Percentiles rank a stretch among this genome's conserved stretches.
Evolutionary conservation across 2,113 vertebrate genomes (phyloP).

Genomic region (Barbus barbus): DNA sequence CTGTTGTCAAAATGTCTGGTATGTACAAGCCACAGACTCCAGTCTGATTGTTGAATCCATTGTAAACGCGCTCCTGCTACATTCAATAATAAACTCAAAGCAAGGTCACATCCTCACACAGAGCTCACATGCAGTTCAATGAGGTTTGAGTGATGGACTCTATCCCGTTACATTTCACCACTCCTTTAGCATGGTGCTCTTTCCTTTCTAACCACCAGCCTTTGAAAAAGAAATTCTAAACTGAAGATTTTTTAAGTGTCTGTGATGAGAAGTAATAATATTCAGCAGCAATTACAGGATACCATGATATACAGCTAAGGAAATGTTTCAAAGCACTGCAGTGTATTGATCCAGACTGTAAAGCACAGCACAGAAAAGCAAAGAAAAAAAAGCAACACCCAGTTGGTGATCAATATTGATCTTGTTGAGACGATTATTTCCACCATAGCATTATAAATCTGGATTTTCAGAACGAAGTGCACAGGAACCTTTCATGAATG

Average conservation of each 20-base stretch:
- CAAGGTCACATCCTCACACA: conserved; percentile 50
- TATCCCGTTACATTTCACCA: conserved; percentile 27
- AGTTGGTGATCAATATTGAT: neutral
- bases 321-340: neutral
- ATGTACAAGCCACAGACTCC: conserved; percentile 82
- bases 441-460: neutral
- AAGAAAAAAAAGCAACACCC: neutral
- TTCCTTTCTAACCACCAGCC: conserved; percentile 7
- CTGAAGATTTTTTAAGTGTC: conserved; percentile 1
- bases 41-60: conserved; percentile 77
- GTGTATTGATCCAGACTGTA: neutral
- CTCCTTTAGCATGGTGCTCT: conserved; percentile 1
- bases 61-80: conserved; percentile 60
- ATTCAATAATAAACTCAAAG: conserved; percentile 57
- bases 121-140: conserved; percentile 29
- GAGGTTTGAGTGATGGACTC: conserved; percentile 36
- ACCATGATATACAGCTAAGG: neutral
- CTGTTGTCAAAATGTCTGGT: conserved; percentile 83
- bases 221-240: neutral
- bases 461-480: neutral
- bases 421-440: neutral
- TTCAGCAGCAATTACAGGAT: neutral
- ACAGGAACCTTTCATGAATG: neutral
- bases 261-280: conserved; percentile 21
- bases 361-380: neutral